Evolutionary conservation across 2,113 vertebrate species (phyloP), one percentile per base, ranked within the genome.

Genomic region (Dermatemys mawii): DNA sequence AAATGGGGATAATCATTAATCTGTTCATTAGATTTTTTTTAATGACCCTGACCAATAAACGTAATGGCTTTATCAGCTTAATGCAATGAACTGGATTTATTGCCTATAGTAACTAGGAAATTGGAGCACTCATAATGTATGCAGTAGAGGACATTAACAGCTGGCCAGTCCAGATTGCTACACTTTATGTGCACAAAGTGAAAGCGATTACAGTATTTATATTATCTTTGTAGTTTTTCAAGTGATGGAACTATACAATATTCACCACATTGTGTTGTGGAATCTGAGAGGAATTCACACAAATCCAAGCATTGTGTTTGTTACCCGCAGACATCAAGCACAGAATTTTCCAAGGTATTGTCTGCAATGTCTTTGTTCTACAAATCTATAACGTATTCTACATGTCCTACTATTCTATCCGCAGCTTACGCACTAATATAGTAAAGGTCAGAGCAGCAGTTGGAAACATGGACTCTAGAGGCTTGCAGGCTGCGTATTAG

Each of bases 401-500:
- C 35, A 22, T 67, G 35, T 21, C 35, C 17, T 32, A 35, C 60
- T 35, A 35, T 35, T 63, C 60, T 63, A 6, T 22, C 83, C 54
- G 41, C 8, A 48, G 44, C 46, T 81, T 75, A 81, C 3, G 1
- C 0, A 8, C 17, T 51, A 81, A 80, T 3, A 63, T 19, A 53
- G 1, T n/a, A 67, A n/a, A 67, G 29, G 13, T 60, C 29, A 60
- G 57, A 16, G 29, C 17, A 32, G 57, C 27, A 60, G 35, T n/a
- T 63, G n/a, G 11, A n/a, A 2, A 21, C 2, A 24, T 35, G 51
- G 6, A 0, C 1, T 38, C n/a, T 1, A 12, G 4, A 86, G n/a
- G 53, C 12, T 16, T 9, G 5, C 6, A 2, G 24, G 11, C 86
- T 70, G 54, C 8, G 2, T 12, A 8, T 0, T 3, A 38, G 13